A percentile compares a stretch with the other conserved stretches of the same genome.
Evolutionary conservation across 2,888 invertebrate genomes (phyloP).

Genomic region (Papilio protenor): DNA sequence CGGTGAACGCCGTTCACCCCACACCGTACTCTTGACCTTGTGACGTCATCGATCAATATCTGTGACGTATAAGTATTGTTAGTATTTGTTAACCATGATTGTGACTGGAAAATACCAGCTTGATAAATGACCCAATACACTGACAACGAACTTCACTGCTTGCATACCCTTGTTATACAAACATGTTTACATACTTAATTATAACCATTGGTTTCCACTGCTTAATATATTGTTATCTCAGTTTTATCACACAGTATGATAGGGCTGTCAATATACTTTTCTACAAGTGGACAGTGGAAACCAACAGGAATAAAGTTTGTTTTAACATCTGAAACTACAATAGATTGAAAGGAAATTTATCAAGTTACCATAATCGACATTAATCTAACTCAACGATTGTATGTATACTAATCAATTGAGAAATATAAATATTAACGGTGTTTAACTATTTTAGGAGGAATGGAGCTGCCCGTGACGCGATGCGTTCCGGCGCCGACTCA

Average conservation of each 20-base stretch:
- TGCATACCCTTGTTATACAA: slow-evolving; percentile 31
- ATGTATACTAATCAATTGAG: not conserved
- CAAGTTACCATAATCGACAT: not conserved
- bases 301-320: not conserved
- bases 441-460: slow-evolving; percentile 85
- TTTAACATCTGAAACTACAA: not conserved
- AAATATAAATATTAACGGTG: slow-evolving; percentile 18
- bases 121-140: slow-evolving; percentile 63
- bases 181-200: slow-evolving; percentile 38
- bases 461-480: slow-evolving; percentile 87
- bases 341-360: slow-evolving; percentile 1
- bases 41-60: slow-evolving; percentile 70
- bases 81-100: slow-evolving; percentile 45
- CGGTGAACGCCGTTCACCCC: slow-evolving; percentile 57
- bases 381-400: not conserved
- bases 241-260: not conserved
- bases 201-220: not conserved
- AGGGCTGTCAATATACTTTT: not conserved
- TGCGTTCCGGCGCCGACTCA: slow-evolving; percentile 85
- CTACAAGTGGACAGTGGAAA: not conserved
- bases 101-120: slow-evolving; percentile 56
- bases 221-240: not conserved
- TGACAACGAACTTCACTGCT: slow-evolving; percentile 49
- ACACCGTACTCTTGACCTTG: slow-evolving; percentile 66
- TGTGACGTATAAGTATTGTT: slow-evolving; percentile 59